Evolutionary conservation across 37 sponge, comb jelly and placozoan genomes (phyloP).

Genomic region (Halichondria panicea): DNA sequence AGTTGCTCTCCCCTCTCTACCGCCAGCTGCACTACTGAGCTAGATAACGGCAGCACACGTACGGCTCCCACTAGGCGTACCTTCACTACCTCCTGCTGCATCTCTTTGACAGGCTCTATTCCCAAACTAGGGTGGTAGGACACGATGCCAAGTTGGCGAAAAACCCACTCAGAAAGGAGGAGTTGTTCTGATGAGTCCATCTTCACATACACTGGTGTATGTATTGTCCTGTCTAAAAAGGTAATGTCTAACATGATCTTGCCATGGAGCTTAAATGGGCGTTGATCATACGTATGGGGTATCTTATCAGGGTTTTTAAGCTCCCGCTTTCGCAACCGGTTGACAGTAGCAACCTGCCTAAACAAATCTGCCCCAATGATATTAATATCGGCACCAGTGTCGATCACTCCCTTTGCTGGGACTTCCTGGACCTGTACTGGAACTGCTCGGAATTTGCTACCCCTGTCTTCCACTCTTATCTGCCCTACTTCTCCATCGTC

Average conservation of each 20-base stretch:
- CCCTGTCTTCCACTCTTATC: slow-evolving; percentile 14
- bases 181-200: slow-evolving; percentile 43
- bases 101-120: not conserved
- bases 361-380: slow-evolving; percentile 47
- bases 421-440: slow-evolving; percentile 32
- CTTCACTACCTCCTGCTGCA: not conserved
- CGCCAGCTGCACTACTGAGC: not conserved
- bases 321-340: not conserved
- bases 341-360: not conserved
- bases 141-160: slow-evolving; percentile 21
- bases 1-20: not conserved
- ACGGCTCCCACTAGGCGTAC: not conserved
- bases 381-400: slow-evolving; percentile 56
- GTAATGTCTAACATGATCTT: slow-evolving; percentile 38
- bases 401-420: slow-evolving; percentile 25
- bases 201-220: slow-evolving; percentile 45
- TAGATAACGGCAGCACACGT: not conserved
- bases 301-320: not conserved
- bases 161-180: slow-evolving; percentile 46
- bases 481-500: not conserved
- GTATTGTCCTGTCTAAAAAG: slow-evolving; percentile 35
- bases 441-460: slow-evolving; percentile 2
- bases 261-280: slow-evolving; percentile 35
- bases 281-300: slow-evolving; percentile 24
- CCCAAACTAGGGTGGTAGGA: not conserved